Evolutionary conservation across 1,140 invertebrate genomes (phyloP).

Genomic region (Drosophila sp.): DNA sequence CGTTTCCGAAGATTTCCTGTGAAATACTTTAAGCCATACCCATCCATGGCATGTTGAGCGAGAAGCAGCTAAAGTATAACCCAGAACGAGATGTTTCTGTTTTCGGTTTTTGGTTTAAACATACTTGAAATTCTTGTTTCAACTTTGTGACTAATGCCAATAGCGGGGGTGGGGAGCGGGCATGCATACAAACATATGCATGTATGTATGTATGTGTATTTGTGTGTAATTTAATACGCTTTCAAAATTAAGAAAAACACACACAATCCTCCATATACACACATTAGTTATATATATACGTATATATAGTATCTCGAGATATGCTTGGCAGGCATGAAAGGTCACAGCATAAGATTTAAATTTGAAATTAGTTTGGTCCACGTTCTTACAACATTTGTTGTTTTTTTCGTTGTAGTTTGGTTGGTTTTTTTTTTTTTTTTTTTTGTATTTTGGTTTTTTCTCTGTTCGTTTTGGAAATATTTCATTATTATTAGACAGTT

Average conservation of each 20-base stretch:
- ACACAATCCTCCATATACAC: constrained; percentile 34
- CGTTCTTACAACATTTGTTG: constrained; percentile 29
- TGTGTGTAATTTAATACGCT: constrained; percentile 77
- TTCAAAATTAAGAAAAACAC: constrained; percentile 76
- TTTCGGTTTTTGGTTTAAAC: constrained; percentile 60
- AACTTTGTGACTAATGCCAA: constrained; percentile 41
- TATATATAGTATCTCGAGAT: constrained; percentile 47
- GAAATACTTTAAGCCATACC: constrained; percentile 77
- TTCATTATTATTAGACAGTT: constrained; percentile 82
- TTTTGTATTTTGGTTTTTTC: too few relatives aligned
- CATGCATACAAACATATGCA: not conserved
- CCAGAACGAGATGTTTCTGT: constrained; percentile 37
- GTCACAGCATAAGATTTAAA: constrained; percentile 77
- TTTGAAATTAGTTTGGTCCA: constrained; percentile 66
- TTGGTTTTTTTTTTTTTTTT: constrained; percentile 29
- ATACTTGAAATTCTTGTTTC: constrained; percentile 82
- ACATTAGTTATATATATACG: constrained; percentile 5
- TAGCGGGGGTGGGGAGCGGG: constrained; percentile 18
- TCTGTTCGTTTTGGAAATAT: constrained; percentile 52
- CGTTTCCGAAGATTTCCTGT: constrained; percentile 78
- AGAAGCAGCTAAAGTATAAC: constrained; percentile 28
- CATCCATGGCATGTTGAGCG: not conserved
- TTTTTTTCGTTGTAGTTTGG: constrained; percentile 31
- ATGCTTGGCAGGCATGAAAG: constrained; percentile 67
- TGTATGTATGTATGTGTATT: constrained; percentile 19